phyloP scores from a whole-genome alignment of 2,888 invertebrate species.

The Cristatella mucedo region DNA sequence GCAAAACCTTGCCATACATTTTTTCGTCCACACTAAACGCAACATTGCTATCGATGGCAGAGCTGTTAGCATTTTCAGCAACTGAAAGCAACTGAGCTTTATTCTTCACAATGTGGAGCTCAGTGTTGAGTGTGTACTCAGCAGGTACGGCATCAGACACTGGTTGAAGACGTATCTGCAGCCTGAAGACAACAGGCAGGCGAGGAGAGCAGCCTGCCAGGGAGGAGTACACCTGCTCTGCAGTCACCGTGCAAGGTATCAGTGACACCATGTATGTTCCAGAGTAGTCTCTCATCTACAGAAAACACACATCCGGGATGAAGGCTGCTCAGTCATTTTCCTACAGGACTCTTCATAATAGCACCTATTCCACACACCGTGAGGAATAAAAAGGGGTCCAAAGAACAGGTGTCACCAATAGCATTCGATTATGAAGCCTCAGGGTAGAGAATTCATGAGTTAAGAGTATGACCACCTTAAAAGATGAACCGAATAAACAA shows the following conservation, averaged over 20 bases:
- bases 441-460: too few relatives aligned
- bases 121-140: constrained; percentile 31
- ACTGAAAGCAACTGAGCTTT: constrained; percentile 29
- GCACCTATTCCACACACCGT: too few relatives aligned
- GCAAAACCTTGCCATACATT: constrained; percentile 33
- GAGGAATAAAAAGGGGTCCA: too few relatives aligned
- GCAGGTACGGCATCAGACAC: constrained; percentile 36
- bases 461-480: too few relatives aligned
- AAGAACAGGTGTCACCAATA: too few relatives aligned
- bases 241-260: constrained; percentile 28
- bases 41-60: too few relatives aligned
- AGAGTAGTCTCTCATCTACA: constrained; percentile 34
- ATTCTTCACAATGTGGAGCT: constrained; percentile 28
- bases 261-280: constrained; percentile 30
- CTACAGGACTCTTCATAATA: too few relatives aligned
- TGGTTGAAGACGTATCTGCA: constrained; percentile 36
- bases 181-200: constrained; percentile 28
- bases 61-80: too few relatives aligned
- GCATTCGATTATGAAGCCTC: too few relatives aligned
- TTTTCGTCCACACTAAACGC: constrained; percentile 35
- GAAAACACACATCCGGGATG: too few relatives aligned
- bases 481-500: too few relatives aligned
- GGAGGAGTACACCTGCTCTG: constrained; percentile 20
- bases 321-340: too few relatives aligned
- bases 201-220: constrained; percentile 27